phyloP scores from a whole-genome alignment of 2,888 invertebrate genomes.

The Tortricodes alternella region DNA sequence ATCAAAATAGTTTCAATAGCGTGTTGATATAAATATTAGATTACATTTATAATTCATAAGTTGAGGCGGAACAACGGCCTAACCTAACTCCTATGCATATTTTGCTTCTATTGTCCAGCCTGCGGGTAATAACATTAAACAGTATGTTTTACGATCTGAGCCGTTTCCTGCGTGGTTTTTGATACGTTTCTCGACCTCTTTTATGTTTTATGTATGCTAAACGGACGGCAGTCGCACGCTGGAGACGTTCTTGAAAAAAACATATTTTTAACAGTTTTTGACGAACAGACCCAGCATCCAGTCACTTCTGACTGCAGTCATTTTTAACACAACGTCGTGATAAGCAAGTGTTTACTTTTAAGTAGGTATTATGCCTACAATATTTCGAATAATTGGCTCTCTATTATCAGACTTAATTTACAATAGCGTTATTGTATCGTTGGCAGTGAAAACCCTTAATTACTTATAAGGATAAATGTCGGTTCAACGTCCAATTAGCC shows the following conservation, averaged over 20 bases:
- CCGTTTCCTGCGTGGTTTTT: conserved; percentile 16
- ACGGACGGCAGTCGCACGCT: not conserved
- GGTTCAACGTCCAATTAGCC: conserved; percentile 8
- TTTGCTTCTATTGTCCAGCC: conserved; percentile 32
- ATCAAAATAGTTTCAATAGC: conserved; percentile 65
- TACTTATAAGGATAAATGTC: conserved; percentile 13
- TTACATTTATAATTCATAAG: conserved; percentile 66
- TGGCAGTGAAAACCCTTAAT: conserved; percentile 15
- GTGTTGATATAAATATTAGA: conserved; percentile 65
- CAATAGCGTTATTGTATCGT: not conserved
- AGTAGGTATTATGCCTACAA: too few species aligned
- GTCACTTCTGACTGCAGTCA: too few species aligned
- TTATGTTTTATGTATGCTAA: not conserved
- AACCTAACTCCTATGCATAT: conserved; percentile 35
- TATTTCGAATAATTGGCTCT: too few species aligned
- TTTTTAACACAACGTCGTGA: too few species aligned
- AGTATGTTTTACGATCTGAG: conserved; percentile 22
- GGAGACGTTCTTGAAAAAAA: not conserved
- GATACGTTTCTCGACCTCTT: conserved; percentile 16
- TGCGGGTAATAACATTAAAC: conserved; percentile 18
- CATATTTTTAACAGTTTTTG: too few species aligned
- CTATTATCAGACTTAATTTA: not conserved
- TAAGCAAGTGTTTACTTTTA: too few species aligned
- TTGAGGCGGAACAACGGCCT: conserved; percentile 59
- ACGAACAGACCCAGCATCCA: too few species aligned